Evolutionary conservation across 2,797 vertebrate genomes (phyloP), one percentile per base, ranked within the genome.

Genomic region (Champsocephalus esox): DNA sequence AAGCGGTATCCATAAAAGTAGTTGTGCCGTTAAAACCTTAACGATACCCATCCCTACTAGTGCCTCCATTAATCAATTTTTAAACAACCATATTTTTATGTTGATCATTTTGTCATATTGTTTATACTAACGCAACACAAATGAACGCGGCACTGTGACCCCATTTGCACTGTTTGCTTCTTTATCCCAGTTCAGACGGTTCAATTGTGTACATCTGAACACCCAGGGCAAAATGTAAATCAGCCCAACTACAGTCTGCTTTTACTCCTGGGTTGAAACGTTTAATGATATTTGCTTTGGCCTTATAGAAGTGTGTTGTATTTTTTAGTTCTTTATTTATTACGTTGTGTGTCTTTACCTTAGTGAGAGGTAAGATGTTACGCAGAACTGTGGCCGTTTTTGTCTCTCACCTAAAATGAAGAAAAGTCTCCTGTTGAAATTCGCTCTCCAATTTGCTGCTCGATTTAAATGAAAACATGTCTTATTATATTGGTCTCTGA

Each of bases 301-400:
- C 16, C 48, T 43, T 49, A 57, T 28, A 56, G 67, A 51, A 44
- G 6, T 38, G 8, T 38, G 34, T 13, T 50, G 4, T 1, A 16
- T 69, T 46, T 62, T 12, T 41, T 17, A 58, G 8, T 45, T 21
- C 38, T 55, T 63, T 57, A n/a, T 55, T 43, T 24, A 28, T 11
- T 28, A 7, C 34, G 34, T 28, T 17, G 5, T 50, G 1, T 56
- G 4, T 51, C 34, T 71, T 34, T 19, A 17, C 51, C 10, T 43
- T 45, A 55, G 34, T 43, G 12, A 45, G 43, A 46, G 12, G 21
- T 54, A 49, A 66, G 69, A 70, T 68, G 75, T 75, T 82, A 75
- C 34, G 57, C 59, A 69, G 67, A 64, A 8, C 24, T 32, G 9
- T 17, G 43, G 55, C 49, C 5, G 17, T 50, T 73, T 57, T 21